A percentile compares a stretch with the other conserved stretches of the same genome.
Conservation (phyloP, 2,113 vertebrate genomes). For the Brachyhypopomus gauderio region DNA sequence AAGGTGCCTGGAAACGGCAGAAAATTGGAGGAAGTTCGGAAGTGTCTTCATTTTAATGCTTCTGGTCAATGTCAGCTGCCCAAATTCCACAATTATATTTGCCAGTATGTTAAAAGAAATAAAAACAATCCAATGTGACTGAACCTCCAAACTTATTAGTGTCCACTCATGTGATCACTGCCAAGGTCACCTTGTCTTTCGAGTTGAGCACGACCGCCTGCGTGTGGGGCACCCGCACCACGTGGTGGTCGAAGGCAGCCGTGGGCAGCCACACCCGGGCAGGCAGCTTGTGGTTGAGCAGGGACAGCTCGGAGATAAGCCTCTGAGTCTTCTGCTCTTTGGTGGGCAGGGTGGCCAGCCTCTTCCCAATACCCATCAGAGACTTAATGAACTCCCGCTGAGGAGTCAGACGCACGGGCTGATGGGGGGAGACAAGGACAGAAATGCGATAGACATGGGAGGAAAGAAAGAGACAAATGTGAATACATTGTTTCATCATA, state of each 20-base stretch:
- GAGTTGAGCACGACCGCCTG: conserved; percentile 96
- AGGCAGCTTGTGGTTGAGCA: conserved; percentile 95
- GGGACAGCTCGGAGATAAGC: conserved; percentile 89
- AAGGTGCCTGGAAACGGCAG: conserved; percentile 81
- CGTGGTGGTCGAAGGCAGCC: conserved; percentile 88
- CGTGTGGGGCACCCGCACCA: conserved; percentile 90
- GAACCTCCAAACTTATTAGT: neutral
- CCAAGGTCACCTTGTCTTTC: conserved; percentile 86
- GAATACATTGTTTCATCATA: neutral
- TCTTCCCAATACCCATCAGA: conserved; percentile 91
- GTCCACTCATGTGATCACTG: neutral
- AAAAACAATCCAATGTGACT: neutral
- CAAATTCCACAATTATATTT: neutral
- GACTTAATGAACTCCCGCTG: conserved; percentile 96
- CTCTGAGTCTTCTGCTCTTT: conserved; percentile 96
- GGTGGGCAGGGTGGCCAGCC: conserved; percentile 90
- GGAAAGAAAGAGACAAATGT: conserved; percentile 7
- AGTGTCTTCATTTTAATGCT: neutral
- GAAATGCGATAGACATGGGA: neutral
- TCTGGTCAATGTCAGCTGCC: neutral
- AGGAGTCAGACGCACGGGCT: conserved; percentile 88
- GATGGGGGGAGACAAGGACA: neutral
- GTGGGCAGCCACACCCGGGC: conserved; percentile 92
- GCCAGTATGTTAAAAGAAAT: neutral
- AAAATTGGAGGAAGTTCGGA: neutral